Base-by-base conservation (phyloP, 2,797 vertebrate species). In the Cirrhinus mrigala region DNA sequence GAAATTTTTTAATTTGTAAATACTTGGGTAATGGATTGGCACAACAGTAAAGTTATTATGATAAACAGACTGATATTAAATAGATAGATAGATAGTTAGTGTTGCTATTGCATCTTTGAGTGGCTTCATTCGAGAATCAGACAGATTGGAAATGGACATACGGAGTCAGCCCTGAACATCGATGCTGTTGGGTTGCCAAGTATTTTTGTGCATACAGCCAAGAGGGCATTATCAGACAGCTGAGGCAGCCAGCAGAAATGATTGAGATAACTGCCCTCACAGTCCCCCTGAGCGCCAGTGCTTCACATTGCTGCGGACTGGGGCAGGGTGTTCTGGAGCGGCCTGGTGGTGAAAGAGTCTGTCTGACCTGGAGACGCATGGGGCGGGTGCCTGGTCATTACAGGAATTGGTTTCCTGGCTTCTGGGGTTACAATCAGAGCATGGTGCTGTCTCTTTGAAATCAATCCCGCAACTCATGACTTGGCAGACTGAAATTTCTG, bases 401-500 rank as follows among this genome's bases (percentile, higher is more conserved):
- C 93, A 92, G 94, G 94, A 95, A 94, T 94, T 92, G 94, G 92
- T 93, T 94, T 93, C 93, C 94, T 94, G 94, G 94, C 94, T 95
- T 94, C 92, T 94, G 94, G 89, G 87, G 92, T 86, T 91, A 92
- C 91, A 90, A 89, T 93, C 87, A 90, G 89, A 89, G 85, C 86
- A 79, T 75, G 82, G 84, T 40, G 92, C 92, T 87, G 83, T 92
- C 91, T 93, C 94, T 95, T 95, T 95, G 94, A 95, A 95, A 95
- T 94, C 90, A 95, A 96, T 95, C 94, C 94, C 88, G 89, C 94
- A 94, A 94, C 95, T 93, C 95, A 95, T 95, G 95, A 95, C 95
- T 95, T 95, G 95, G 94, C 95, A 94, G 93, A 92, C 91, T 88
- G 90, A 75, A 87, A 92, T 92, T 94, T 92, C 93, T 93, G 92